Base-by-base conservation (phyloP, 2,113 vertebrate species). In the Ailuropoda melanoleuca region DNA sequence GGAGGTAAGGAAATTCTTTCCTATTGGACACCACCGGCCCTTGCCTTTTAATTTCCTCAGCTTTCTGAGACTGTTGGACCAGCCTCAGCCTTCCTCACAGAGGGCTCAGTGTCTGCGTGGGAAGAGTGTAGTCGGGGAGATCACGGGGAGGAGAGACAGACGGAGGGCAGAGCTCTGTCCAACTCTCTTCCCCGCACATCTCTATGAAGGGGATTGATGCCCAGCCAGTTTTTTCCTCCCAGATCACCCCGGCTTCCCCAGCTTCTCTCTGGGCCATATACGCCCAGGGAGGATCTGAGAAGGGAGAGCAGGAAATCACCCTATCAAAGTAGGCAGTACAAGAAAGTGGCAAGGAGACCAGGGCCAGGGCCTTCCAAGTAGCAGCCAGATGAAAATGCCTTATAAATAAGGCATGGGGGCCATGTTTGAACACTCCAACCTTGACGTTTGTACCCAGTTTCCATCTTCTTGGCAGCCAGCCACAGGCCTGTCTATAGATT, bases 401-500 rank as follows among this genome's bases (percentile, higher is more conserved):
- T 97, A 94, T 95, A 98, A 98, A 97, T 97, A 96, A 98, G 86
- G 60, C 92, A 37, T 4, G 9, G 82, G 17, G 43, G 66, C 87
- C 46, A 81, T 64, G 37, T 89, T 68, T 68, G 86, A 96, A 88
- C 95, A 78, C 97, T 97, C 96, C 90, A 62, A 84, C 94, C 95
- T 97, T 97, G 8, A 11, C 77, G 81, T 98, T 95, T 81, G 21
- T 56, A n/a, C 68, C 92, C 48, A 94, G 50, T 39, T 64, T 93
- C 89, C 43, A 6, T 60, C 39, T 80, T 97, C 85, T 66, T 97
- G 92, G 86, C 94, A 97, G 64, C 0, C 0, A 84, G 31, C 9
- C 96, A 86, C 96, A 89, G 48, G 13, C 89, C 48, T 55, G 23
- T n/a, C 48, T 77, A 3, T 58, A 56, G 23, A 48, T 78, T 23